These are phyloP conservation scores for Poeciliopsis infans DNA, from an alignment of 2,797 vertebrate species.

Conservation along the genomic window DNA sequence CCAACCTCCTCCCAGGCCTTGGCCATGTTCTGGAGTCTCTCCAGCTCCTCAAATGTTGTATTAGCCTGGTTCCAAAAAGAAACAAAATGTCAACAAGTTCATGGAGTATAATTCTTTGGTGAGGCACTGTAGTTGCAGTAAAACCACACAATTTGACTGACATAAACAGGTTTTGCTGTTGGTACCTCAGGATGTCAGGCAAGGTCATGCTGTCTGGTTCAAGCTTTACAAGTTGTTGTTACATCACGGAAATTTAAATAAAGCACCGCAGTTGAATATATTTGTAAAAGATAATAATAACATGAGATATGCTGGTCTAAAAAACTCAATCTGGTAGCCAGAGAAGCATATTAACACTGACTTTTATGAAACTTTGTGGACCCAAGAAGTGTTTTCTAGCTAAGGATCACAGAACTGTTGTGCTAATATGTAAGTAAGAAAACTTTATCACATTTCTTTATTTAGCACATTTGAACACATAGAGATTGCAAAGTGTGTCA, in stretches of 20 bases:
- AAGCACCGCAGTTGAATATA: background rate
- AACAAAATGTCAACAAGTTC: background rate
- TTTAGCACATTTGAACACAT: background rate
- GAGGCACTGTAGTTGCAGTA: background rate
- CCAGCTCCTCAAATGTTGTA: slow-evolving; percentile 92
- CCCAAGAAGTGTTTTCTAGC: background rate
- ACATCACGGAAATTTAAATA: background rate
- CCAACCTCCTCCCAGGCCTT: slow-evolving; percentile 92
- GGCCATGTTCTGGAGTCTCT: slow-evolving; percentile 84
- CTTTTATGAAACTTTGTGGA: background rate
- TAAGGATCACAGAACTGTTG: background rate
- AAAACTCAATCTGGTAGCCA: background rate
- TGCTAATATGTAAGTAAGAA: background rate
- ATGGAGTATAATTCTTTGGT: background rate
- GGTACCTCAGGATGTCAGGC: background rate
- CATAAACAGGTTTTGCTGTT: background rate
- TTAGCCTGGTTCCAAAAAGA: slow-evolving; percentile 84
- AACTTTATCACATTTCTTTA: background rate
- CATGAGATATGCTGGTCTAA: background rate
- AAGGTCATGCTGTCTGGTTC: background rate
- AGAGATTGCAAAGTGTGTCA: background rate
- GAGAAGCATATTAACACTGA: background rate
- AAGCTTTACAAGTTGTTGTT: background rate
- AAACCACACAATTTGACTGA: background rate
- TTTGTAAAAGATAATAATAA: background rate